These are phyloP conservation scores for Ophion slaviceki DNA, from an alignment of 2,888 invertebrate genomes.

Conservation along the genomic window DNA sequence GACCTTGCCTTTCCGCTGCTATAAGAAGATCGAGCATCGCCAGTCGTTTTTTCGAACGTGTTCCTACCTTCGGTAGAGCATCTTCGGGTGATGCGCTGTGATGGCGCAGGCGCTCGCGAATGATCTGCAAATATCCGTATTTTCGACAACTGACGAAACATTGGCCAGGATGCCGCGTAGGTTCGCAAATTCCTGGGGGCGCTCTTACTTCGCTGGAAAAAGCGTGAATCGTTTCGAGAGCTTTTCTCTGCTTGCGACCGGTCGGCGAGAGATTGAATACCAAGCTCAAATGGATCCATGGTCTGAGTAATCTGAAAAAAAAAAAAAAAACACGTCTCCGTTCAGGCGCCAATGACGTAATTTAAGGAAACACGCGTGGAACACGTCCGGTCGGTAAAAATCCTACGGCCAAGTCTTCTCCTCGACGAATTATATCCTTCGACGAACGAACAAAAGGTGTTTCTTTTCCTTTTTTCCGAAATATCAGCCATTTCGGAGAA, in stretches of 20 bases:
- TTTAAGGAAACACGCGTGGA: not conserved
- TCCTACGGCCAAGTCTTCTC: not conserved
- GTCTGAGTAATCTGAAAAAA: conserved; percentile 57
- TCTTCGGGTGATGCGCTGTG: conserved; percentile 56
- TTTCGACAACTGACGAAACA: not conserved
- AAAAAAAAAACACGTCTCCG: not conserved
- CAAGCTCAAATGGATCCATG: conserved; percentile 51
- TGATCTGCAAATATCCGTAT: conserved; percentile 54
- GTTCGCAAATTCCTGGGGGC: not conserved
- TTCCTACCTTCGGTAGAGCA: not conserved
- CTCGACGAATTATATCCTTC: too few species aligned
- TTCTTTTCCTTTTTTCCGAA: too few species aligned
- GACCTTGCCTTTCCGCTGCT: conserved; percentile 55
- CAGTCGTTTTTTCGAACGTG: conserved; percentile 59
- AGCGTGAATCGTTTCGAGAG: conserved; percentile 58
- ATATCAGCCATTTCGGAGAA: too few species aligned
- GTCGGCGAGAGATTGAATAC: conserved; percentile 48
- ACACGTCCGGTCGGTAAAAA: not conserved
- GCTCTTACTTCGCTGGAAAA: conserved; percentile 59
- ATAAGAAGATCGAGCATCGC: conserved; percentile 69
- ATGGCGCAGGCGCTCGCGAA: conserved; percentile 65
- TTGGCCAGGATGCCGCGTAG: not conserved
- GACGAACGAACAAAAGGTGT: too few species aligned
- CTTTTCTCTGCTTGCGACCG: conserved; percentile 49
- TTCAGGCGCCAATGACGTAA: not conserved